These are phyloP conservation scores for Microtus californicus DNA, from an alignment of 2,797 vertebrate genomes.

Conservation along the genomic window DNA sequence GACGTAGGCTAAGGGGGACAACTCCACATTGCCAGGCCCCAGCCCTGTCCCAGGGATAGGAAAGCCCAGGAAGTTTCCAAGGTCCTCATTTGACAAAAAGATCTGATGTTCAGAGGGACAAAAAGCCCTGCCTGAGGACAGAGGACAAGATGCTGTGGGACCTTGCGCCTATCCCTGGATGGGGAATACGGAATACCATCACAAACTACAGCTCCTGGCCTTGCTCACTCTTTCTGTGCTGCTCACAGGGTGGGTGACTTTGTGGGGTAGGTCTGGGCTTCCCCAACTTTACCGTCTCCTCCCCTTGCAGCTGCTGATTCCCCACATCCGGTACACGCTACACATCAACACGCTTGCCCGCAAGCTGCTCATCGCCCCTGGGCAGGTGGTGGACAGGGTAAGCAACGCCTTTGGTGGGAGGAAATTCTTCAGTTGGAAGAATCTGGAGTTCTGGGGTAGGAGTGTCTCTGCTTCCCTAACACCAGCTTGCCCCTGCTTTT, in stretches of 20 bases:
- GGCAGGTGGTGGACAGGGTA: conserved; percentile 90
- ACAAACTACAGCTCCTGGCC: too few species aligned
- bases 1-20: not conserved
- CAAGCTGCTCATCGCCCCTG: conserved; percentile 83
- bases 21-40: not conserved
- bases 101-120: not conserved
- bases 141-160: not conserved
- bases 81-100: not conserved
- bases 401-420: not conserved
- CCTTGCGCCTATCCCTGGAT: not conserved
- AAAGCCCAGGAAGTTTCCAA: not conserved
- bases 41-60: not conserved
- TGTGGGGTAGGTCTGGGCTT: not conserved
- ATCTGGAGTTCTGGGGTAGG: not conserved
- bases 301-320: conserved; percentile 87
- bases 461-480: not conserved
- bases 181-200: not conserved
- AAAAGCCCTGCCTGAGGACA: not conserved
- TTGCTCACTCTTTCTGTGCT: not conserved
- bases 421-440: not conserved
- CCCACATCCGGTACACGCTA: conserved; percentile 86
- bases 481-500: not conserved
- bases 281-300: conserved; percentile 84
- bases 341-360: conserved; percentile 90
- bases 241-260: not conserved